These are phyloP conservation scores for Pomatostomus ruficeps DNA, from an alignment of 2,113 vertebrate species.

Conservation along the genomic window DNA sequence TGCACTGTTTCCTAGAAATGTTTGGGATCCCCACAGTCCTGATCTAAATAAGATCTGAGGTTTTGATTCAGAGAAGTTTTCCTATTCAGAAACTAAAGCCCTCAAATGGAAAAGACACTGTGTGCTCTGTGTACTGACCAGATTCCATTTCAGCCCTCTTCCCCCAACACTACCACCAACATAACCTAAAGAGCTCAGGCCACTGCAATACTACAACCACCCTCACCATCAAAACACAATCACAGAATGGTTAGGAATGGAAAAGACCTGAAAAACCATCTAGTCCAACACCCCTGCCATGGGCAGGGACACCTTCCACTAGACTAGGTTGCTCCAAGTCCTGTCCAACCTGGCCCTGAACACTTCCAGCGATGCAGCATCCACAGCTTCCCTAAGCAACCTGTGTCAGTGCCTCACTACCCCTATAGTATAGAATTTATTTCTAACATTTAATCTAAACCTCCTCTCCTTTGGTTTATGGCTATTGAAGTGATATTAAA, in stretches of 20 bases:
- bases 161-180: not conserved
- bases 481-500: not conserved
- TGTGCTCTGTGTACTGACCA: not conserved
- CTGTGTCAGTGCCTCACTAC: not conserved
- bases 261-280: not conserved
- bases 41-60: not conserved
- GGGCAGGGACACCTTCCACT: not conserved
- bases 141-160: not conserved
- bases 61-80: not conserved
- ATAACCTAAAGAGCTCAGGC: not conserved
- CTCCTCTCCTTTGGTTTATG: not conserved
- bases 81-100: not conserved
- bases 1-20: not conserved
- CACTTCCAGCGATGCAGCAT: not conserved
- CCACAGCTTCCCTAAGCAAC: not conserved
- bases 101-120: not conserved
- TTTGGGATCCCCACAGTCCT: not conserved
- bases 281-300: not conserved
- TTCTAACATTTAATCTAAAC: not conserved
- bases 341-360: not conserved
- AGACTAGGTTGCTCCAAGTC: not conserved
- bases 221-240: not conserved
- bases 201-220: not conserved
- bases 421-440: not conserved
- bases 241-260: not conserved